phyloP scores from a whole-genome alignment of 2,888 invertebrate species.

The Amiota mariae region DNA sequence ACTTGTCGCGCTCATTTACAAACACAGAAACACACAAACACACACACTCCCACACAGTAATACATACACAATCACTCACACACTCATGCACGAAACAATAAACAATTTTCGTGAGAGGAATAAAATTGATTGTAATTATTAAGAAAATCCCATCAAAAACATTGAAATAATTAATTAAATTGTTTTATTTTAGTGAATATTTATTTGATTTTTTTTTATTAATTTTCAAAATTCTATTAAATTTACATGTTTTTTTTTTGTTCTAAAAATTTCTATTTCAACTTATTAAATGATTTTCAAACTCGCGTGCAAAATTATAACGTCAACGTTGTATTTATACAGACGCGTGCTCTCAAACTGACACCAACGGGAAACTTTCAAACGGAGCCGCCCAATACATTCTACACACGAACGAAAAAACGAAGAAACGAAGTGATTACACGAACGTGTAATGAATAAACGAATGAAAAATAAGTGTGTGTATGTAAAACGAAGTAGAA shows the following conservation, averaged over 20 bases:
- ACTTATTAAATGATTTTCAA: conserved; percentile 1
- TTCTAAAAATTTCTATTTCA: not conserved
- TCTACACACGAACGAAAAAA: conserved; percentile 4
- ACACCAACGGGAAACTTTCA: conserved; percentile 15
- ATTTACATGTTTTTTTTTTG: conserved; percentile 15
- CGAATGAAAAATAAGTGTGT: not conserved
- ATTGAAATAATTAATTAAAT: not conserved
- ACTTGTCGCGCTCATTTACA: conserved; percentile 35
- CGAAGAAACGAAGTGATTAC: conserved; percentile 5
- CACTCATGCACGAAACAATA: not conserved
- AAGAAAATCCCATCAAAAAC: not conserved
- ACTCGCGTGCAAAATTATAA: conserved; percentile 14
- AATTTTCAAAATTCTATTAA: too few species aligned
- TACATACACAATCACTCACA: conserved; percentile 8
- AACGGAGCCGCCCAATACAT: conserved; percentile 55
- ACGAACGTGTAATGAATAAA: not conserved
- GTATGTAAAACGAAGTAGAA: not conserved
- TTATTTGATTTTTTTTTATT: too few species aligned
- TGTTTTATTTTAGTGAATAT: too few species aligned
- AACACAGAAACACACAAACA: not conserved
- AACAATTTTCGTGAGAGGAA: not conserved
- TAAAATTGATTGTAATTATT: not conserved
- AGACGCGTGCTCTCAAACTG: conserved; percentile 25
- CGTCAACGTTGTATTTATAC: conserved; percentile 7
- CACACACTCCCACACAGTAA: not conserved